Conservation (phyloP, 2,888 invertebrate genomes). For the Heliconius ethilla region DNA sequence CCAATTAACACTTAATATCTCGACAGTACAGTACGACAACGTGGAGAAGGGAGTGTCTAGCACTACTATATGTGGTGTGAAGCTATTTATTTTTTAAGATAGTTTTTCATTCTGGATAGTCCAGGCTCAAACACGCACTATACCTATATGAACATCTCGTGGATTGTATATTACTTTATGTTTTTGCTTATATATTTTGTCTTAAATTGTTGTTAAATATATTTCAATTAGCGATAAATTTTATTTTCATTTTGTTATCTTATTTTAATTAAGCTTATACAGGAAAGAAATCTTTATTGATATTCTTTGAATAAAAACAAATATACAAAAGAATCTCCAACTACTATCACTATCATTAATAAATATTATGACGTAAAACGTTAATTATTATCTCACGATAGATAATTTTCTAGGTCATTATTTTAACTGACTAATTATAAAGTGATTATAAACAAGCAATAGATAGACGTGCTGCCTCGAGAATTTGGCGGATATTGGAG, state of each 20-base stretch:
- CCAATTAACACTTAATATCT: too few species aligned
- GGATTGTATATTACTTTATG: neutral
- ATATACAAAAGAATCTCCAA: too few species aligned
- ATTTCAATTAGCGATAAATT: neutral
- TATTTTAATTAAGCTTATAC: neutral
- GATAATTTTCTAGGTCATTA: neutral
- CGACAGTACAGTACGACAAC: too few species aligned
- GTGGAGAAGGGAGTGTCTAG: too few species aligned
- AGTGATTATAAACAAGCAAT: neutral
- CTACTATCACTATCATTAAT: too few species aligned
- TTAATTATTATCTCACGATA: neutral
- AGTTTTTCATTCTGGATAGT: too few species aligned
- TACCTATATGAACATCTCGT: too few species aligned
- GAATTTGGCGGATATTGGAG: too few species aligned
- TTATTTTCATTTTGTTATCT: neutral
- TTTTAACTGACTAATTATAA: neutral
- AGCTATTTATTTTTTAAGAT: too few species aligned
- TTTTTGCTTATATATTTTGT: neutral
- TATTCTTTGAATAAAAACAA: neutral
- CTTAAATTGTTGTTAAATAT: neutral
- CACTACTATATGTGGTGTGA: too few species aligned
- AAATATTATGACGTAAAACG: too few species aligned
- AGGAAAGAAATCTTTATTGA: neutral
- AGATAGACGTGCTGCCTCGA: neutral
- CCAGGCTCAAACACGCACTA: too few species aligned